Evolutionary conservation across 2,888 invertebrate genomes (phyloP).

Genomic region (Eristalis tenax): DNA sequence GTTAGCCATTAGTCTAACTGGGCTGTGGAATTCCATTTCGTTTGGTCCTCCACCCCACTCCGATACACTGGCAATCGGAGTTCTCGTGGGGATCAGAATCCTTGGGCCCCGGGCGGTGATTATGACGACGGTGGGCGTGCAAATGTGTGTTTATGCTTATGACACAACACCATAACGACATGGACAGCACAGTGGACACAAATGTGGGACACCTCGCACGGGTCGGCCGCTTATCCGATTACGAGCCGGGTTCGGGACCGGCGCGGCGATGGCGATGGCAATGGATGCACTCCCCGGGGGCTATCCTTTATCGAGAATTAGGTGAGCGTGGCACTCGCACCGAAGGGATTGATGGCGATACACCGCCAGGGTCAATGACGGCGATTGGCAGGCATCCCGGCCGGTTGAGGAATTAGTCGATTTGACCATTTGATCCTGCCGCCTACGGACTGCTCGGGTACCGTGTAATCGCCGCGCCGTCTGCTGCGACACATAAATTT

Average conservation of each 20-base stretch:
- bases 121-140: constrained; percentile 59
- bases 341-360: constrained; percentile 49
- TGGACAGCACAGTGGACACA: constrained; percentile 25
- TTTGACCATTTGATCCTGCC: constrained; percentile 69
- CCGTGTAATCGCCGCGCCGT: constrained; percentile 47
- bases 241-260: neutral
- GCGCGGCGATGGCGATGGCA: neutral
- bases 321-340: constrained; percentile 29
- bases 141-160: constrained; percentile 66
- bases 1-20: constrained; percentile 60
- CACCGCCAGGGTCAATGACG: constrained; percentile 40
- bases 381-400: constrained; percentile 53
- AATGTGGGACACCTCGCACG: constrained; percentile 55
- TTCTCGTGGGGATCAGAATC: constrained; percentile 22
- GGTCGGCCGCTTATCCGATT: constrained; percentile 33
- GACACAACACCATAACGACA: constrained; percentile 53
- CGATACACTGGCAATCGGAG: neutral
- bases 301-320: constrained; percentile 45
- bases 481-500: constrained; percentile 61
- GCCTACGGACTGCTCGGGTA: constrained; percentile 36
- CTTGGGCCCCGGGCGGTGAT: constrained; percentile 34
- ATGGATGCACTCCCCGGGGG: constrained; percentile 13
- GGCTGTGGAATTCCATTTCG: constrained; percentile 33
- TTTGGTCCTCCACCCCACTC: neutral
- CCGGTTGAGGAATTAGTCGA: constrained; percentile 54